Evolutionary conservation across 53 echinoderm and acorn worm genomes (phyloP), one percentile per base, ranked within the genome.

Genomic region (Pentamera pediparva): DNA sequence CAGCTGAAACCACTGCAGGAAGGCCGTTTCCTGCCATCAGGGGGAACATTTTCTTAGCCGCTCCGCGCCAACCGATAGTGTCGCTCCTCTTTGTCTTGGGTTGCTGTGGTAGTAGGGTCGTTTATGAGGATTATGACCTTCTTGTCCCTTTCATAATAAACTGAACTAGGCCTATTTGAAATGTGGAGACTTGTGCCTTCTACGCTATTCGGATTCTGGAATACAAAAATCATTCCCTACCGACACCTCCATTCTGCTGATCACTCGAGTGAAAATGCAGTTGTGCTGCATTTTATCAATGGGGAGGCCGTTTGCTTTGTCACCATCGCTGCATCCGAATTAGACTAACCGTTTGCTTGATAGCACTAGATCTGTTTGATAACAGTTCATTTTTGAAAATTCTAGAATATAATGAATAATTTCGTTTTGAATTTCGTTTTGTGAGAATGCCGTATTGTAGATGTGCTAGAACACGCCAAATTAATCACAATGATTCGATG

Each of bases 231-330:
- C 58, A 57, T 24, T 55, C 28, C 58, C 58, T 57, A 57, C 5
- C 5, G 58, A 57, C 58, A 25, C 28, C n/a, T 57, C 28, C 58
- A 57, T 57, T 57, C 58, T 57, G 58, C 58, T 29, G 26, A 57
- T 29, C 58, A 57, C 58, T 25, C 58, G 27, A 57, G 58, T 57
- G 28, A 57, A 29, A 57, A 57, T 57, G 58, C 58, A 57, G 58
- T 57, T 57, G 58, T 57, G 58, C 28, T 57, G 58, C 21, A 6
- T 57, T 57, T 57, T 29, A 57, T 25, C 58, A 57, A 57, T 57
- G 58, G 28, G 28, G 58, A 57, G 58, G 58, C 58, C 58, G 28
- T 29, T 57, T 57, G 58, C 26, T 57, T 29, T 57, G 58, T 57
- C 58, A 57, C 58, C 28, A 25, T 57, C 26, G 28, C 58, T 29